These are phyloP conservation scores for Fragum sueziense DNA, from an alignment of 2,888 invertebrate genomes.

Conservation along the genomic window DNA sequence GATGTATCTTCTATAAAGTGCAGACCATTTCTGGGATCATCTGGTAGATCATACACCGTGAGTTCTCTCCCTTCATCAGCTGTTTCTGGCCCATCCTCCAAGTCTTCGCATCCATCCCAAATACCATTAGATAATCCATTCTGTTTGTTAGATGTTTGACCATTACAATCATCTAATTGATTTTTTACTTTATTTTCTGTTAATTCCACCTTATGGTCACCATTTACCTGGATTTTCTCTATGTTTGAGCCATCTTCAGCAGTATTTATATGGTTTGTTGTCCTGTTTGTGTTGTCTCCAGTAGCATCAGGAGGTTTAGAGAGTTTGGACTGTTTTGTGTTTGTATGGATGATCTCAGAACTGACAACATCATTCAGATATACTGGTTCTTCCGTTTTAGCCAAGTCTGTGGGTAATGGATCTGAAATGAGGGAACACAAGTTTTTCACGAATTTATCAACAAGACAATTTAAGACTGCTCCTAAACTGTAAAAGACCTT, in stretches of 20 bases:
- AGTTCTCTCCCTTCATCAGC: background rate
- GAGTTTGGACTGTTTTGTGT: background rate
- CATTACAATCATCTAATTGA: background rate
- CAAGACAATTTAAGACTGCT: too few species aligned
- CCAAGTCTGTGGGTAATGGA: conserved; percentile 75
- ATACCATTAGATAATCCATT: background rate
- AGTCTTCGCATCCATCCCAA: background rate
- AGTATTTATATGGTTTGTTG: background rate
- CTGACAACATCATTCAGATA: conserved; percentile 74
- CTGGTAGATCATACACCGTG: background rate
- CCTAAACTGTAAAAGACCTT: too few species aligned
- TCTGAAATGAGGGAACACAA: conserved; percentile 65
- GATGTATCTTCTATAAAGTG: background rate
- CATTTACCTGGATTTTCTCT: background rate
- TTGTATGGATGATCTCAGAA: conserved; percentile 71
- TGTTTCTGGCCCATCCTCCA: background rate
- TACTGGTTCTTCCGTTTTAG: conserved; percentile 63
- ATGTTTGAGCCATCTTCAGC: background rate
- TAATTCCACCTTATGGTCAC: background rate
- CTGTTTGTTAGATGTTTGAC: background rate
- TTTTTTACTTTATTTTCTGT: background rate
- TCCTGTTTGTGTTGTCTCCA: background rate
- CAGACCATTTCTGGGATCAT: background rate
- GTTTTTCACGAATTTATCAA: too few species aligned
- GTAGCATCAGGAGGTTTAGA: background rate